Evolutionary conservation across 2,888 invertebrate genomes (phyloP), one percentile per base, ranked within the genome.

Genomic region (Lypha dubia): DNA sequence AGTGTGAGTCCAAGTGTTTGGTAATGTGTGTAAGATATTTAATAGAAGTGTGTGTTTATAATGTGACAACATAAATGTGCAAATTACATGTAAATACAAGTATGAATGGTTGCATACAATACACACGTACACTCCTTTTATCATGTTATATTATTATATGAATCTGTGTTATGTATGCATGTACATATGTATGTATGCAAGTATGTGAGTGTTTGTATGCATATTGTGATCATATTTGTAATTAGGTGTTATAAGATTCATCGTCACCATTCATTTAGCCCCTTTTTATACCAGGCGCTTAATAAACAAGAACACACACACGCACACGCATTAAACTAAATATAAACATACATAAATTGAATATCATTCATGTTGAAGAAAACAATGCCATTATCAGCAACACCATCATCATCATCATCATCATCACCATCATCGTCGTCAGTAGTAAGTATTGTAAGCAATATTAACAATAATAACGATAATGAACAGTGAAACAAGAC

Each of bases 221-320:
- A 44, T 49, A 15, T 17, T 73, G 28, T 68, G 28, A 32, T 20
- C 73, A 77, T 24, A 77, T 76, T 84, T 84, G 77, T 81, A 84
- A 84, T 84, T 84, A 84, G 84, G 84, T 84, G 84, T 81, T 81
- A 70, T 81, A 81, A 84, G 67, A 75, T 60, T 79, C 82, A 85
- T 49, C 75, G 63, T 73, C 75, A 76, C 60, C 74, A 82, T 46
- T 74, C 70, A 49, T 67, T 28, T n/a, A n/a, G n/a, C n/a, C n/a
- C n/a, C n/a, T n/a, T n/a, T 56, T 49, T 71, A 65, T 71, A 65
- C 24, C 6, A 49, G 49, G 38, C 53, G 17, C 53, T 38, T 38
- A 3, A 70, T n/a, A 22, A 24, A 13, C 17, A 35, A 62, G 38
- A 49, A 53, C 62, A 76, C 35, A 56, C 28, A 65, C 15, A 60